Percentiles rank a stretch among this genome's conserved stretches.
Conservation (phyloP, 2,888 invertebrate species). For the Brenthis ino region DNA sequence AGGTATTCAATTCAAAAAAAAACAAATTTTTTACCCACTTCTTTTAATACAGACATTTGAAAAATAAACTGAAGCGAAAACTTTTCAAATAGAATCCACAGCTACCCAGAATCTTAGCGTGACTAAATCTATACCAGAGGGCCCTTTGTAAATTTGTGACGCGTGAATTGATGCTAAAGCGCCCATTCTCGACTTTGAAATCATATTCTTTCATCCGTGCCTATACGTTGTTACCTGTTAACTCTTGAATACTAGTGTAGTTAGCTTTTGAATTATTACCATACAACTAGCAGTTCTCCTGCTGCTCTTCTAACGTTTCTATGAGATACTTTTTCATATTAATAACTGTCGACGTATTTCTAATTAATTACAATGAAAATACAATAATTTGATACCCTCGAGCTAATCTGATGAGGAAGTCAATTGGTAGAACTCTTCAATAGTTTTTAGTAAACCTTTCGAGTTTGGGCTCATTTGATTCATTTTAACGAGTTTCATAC, state of each 20-base stretch:
- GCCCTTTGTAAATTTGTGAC: slow-evolving; percentile 43
- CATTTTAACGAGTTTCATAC: no score
- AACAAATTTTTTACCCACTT: neutral
- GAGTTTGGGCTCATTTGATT: no score
- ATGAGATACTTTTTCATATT: neutral
- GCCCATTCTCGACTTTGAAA: slow-evolving; percentile 28
- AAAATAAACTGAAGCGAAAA: neutral
- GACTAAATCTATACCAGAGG: slow-evolving; percentile 39
- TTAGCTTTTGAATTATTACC: neutral
- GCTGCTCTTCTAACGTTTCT: neutral
- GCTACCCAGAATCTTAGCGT: slow-evolving; percentile 35
- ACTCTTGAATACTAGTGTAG: neutral
- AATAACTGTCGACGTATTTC: no score
- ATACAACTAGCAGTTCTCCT: neutral
- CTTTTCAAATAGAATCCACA: slow-evolving; percentile 15
- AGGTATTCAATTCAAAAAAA: no score
- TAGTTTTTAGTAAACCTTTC: no score
- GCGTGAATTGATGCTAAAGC: slow-evolving; percentile 44
- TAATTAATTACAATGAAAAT: no score
- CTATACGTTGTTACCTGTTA: slow-evolving; percentile 6
- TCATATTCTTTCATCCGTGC: neutral
- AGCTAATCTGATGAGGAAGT: no score
- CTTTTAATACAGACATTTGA: neutral
- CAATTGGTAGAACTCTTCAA: no score
- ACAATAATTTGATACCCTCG: no score